Base-by-base conservation (phyloP, 1,140 invertebrate species). In the Diachasma alloeum region DNA sequence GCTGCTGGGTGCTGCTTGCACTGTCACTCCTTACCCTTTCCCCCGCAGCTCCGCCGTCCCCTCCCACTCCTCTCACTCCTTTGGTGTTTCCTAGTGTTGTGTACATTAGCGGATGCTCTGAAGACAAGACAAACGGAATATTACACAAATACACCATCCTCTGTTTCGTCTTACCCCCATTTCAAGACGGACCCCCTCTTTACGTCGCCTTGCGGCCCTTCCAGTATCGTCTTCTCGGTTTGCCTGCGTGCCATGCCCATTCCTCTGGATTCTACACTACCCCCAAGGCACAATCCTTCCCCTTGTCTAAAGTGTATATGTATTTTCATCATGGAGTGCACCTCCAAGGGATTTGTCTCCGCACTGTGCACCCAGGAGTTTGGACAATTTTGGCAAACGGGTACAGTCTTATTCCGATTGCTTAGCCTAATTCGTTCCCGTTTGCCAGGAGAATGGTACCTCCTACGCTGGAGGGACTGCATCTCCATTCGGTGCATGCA, bases 61-160 rank as follows among this genome's bases (percentile, higher is more conserved):
- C 24, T 68, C 37, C 36, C 17, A 13, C 3, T 22, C 59, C 67
- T 73, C 79, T 53, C 48, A 9, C 48, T 19, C 72, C 79, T 72
- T 71, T 75, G 66, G 37, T 53, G 37, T 44, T 31, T 42, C 80
- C 66, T 82, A 63, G 83, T 83, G 86, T 88, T 90, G 86, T 90
- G 86, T 89, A 87, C 89, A 90, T 90, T 89, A 89, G 87, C 83
- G 85, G 84, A 87, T 87, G 84, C 86, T 88, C 86, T 85, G 83
- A 86, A 88, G 87, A 84, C 87, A 89, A 90, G 89, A 90, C 89
- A 90, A 90, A 88, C 89, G 89, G 87, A 90, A 90, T 90, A 90
- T 90, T 90, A 89, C 87, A 88, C 88, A 89, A 90, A 90, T 89
- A 89, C 84, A 82, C 83, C 66, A 68, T 76, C 68, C 72, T 81